Percentiles rank a stretch among this genome's conserved stretches.
These are phyloP conservation scores for Mormyrus proboscirostris DNA, from an alignment of 2,797 vertebrate genomes.

Conservation along the genomic window DNA sequence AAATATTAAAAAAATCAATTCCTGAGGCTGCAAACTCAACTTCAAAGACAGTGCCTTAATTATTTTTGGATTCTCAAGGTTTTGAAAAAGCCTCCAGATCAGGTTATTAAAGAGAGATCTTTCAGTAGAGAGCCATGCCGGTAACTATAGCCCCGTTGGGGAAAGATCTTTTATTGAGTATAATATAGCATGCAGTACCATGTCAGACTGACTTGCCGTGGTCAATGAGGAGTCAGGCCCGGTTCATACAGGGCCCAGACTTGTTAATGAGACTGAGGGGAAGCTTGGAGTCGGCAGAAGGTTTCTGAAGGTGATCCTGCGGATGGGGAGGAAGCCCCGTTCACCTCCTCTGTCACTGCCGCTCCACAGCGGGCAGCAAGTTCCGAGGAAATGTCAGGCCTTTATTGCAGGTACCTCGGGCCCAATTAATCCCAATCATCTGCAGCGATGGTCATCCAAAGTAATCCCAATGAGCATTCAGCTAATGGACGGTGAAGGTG, in stretches of 20 bases:
- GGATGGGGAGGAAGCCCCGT: neutral
- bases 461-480: neutral
- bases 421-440: neutral
- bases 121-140: constrained; percentile 49
- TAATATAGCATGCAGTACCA: constrained; percentile 52
- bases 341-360: neutral
- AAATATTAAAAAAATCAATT: constrained; percentile 38
- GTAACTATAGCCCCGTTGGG: constrained; percentile 57
- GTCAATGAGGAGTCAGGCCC: constrained; percentile 38
- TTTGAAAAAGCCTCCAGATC: constrained; percentile 29
- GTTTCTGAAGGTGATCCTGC: neutral
- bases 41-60: constrained; percentile 44
- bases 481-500: neutral
- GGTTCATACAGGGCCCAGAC: constrained; percentile 34
- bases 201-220: constrained; percentile 36
- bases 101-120: constrained; percentile 50
- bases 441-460: neutral
- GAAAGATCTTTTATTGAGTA: constrained; percentile 54
- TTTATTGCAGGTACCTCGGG: neutral
- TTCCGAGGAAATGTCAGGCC: neutral
- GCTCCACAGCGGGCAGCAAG: neutral
- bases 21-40: constrained; percentile 39
- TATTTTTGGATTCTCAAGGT: constrained; percentile 28
- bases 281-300: neutral
- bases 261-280: constrained; percentile 16